Base-by-base conservation (phyloP, 2,888 invertebrate species). In the Odontocolon sp. region DNA sequence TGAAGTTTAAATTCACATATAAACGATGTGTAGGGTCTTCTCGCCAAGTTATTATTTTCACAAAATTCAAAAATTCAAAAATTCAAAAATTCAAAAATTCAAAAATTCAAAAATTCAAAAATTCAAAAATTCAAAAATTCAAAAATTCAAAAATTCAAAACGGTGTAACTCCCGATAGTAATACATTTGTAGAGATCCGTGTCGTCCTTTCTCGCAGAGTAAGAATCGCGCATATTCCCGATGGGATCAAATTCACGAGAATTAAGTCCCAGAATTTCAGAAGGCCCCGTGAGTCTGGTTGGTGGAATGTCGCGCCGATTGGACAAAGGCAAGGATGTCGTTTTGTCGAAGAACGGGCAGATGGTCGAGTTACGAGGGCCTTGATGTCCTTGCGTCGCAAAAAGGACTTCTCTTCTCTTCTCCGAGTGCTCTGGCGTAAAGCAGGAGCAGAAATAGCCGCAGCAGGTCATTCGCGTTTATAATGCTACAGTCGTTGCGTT, bases 291-390 rank as follows among this genome's bases (percentile, higher is more conserved):
- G 52, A 69, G 59, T 64, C 36, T 42, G 68, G 50, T 57, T 52
- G 68, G 5, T 40, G 70, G 78, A 73, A 80, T 70, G 78, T 67
- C 68, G 57, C 64, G 69, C 50, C 42, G 56, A 61, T 76, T 69
- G 80, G 78, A 84, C 84, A 85, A 85, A 85, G 73, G 74, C 40
- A 59, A 82, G 84, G 84, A 83, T 83, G 83, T 83, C 80, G 80
- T 81, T 82, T 79, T 72, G 61, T 68, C 63, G 61, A 36, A 47
- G 81, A 82, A 72, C 70, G 76, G 59, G 77, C 80, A 82, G 80
- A 77, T 80, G 81, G 78, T 80, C 79, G 81, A 71, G 78, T 83
- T 81, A 78, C 82, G 77, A 36, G 47, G 42, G 47, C 75, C 56
- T 16, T 38, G 59, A 52, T 36, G 72, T 72, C 71, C 80, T 79